Conservation (phyloP, 2,113 vertebrate species). For the Arothron firmamentum region DNA sequence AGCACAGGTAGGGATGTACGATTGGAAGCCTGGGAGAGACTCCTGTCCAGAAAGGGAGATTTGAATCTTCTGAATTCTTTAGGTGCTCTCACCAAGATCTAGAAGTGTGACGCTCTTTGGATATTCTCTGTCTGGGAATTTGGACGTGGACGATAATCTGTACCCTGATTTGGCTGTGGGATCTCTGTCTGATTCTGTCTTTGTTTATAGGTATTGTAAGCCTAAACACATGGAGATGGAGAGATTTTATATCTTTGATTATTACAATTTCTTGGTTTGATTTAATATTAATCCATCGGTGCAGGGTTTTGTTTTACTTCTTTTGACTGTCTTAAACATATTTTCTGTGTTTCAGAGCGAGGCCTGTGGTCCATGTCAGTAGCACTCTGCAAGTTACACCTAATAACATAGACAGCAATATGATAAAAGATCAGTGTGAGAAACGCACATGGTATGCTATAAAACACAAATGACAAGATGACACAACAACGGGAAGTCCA, state of each 20-base stretch:
- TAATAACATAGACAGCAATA: conserved; percentile 52
- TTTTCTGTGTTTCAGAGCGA: conserved; percentile 68
- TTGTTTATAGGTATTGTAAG: conserved; percentile 55
- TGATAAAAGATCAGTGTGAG: conserved; percentile 39
- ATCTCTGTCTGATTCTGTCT: conserved; percentile 86
- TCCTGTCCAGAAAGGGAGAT: background rate
- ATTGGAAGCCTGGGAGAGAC: background rate
- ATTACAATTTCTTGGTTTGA: too few relatives aligned
- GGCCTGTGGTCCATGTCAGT: conserved; percentile 82
- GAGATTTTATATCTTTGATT: too few relatives aligned
- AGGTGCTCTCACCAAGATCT: conserved; percentile 77
- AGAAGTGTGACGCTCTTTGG: conserved; percentile 79
- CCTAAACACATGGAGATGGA: background rate
- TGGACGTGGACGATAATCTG: conserved; percentile 89
- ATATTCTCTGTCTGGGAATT: conserved; percentile 90
- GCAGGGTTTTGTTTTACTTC: too few relatives aligned
- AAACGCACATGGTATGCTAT: conserved; percentile 77
- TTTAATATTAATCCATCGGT: too few relatives aligned
- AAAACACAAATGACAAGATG: background rate
- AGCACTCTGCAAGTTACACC: conserved; percentile 77
- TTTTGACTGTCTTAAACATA: background rate
- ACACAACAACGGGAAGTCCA: too few relatives aligned
- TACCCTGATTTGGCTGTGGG: conserved; percentile 93
- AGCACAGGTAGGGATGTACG: conserved; percentile 75
- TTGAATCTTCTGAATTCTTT: conserved; percentile 11